Evolutionary conservation across 2,888 invertebrate species (phyloP).

Genomic region (Megalurothrips usitatus): DNA sequence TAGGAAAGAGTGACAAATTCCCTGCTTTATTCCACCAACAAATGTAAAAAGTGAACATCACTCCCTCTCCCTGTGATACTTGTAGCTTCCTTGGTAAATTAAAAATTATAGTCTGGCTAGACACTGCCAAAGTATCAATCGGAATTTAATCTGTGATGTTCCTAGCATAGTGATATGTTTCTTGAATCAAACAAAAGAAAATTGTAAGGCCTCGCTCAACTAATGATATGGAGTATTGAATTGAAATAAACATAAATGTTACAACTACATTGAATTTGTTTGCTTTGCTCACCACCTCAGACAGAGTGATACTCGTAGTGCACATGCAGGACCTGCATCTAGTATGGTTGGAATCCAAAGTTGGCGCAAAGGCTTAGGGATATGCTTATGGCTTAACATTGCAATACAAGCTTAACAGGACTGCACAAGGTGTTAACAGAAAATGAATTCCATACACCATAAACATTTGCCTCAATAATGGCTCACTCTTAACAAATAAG

Average conservation of each 20-base stretch:
- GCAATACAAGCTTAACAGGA: no score
- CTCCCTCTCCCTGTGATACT: background rate
- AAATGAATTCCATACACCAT: no score
- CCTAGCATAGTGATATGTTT: background rate
- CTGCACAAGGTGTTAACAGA: no score
- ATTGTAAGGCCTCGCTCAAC: background rate
- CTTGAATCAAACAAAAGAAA: background rate
- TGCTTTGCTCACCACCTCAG: background rate
- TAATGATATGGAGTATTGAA: background rate
- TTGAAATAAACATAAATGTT: no score
- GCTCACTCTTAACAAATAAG: no score
- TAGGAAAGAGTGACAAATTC: background rate
- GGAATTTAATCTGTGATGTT: background rate
- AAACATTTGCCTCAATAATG: no score
- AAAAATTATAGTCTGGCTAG: background rate
- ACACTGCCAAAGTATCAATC: background rate
- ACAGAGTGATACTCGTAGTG: background rate
- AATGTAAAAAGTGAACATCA: background rate
- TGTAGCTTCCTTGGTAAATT: background rate
- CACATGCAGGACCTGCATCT: background rate
- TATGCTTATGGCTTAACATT: no score
- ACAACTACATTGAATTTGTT: background rate
- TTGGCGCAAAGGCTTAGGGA: no score
- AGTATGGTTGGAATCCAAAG: background rate
- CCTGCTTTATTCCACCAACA: background rate